A percentile compares a stretch with the other conserved stretches of the same genome.
These are phyloP conservation scores for Caenorhabditis wallacei DNA, from an alignment of 2,888 invertebrate species.

Conservation along the genomic window DNA sequence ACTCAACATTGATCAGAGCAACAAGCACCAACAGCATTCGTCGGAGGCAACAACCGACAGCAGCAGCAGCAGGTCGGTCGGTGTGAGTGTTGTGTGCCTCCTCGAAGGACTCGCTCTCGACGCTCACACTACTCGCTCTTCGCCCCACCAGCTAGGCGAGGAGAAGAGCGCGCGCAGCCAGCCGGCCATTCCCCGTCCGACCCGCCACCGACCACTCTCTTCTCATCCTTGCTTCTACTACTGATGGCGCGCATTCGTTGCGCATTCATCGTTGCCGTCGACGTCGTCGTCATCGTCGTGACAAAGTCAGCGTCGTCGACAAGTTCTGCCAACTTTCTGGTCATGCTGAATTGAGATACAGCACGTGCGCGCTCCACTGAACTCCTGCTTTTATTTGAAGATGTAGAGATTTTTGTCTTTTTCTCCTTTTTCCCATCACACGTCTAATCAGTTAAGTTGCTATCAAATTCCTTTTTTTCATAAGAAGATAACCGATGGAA, in stretches of 20 bases:
- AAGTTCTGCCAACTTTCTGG: constrained; percentile 7
- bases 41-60: constrained; percentile 48
- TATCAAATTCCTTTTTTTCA: too few relatives aligned
- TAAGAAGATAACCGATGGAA: not conserved
- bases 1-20: constrained; percentile 52
- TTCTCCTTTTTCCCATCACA: too few relatives aligned
- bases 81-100: constrained; percentile 59
- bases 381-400: not conserved
- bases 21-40: constrained; percentile 37
- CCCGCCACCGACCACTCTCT: constrained; percentile 53
- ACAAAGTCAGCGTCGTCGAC: constrained; percentile 10
- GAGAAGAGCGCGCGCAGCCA: constrained; percentile 48
- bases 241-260: constrained; percentile 36
- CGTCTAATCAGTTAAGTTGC: too few relatives aligned
- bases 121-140: constrained; percentile 56
- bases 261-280: constrained; percentile 27
- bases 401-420: not conserved
- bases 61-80: constrained; percentile 46
- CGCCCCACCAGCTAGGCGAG: constrained; percentile 56
- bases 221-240: constrained; percentile 55
- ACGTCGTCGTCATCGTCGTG: constrained; percentile 24
- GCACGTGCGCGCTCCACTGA: constrained; percentile 40
- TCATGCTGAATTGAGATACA: constrained; percentile 32
- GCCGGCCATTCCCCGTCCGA: constrained; percentile 38
- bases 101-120: constrained; percentile 52